A percentile compares a stretch with the other conserved stretches of the same genome.
phyloP scores from a whole-genome alignment of 1,140 invertebrate genomes.

The Saccostrea echinata region DNA sequence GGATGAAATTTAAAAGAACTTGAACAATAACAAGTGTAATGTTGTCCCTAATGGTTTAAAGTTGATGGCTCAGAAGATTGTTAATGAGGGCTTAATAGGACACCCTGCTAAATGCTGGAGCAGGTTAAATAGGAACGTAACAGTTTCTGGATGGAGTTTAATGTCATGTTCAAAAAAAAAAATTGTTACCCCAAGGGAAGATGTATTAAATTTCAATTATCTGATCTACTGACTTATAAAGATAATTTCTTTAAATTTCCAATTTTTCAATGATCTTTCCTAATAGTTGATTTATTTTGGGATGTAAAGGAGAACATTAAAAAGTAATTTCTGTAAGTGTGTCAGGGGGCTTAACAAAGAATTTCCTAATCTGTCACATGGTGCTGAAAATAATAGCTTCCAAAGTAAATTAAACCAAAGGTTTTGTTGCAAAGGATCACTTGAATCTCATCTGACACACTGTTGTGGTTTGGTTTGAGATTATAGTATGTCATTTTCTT shows the following conservation, averaged over 20 bases:
- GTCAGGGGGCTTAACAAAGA: background rate
- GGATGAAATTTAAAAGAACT: no score
- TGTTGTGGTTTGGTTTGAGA: conserved; percentile 1
- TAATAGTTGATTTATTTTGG: background rate
- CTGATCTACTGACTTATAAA: background rate
- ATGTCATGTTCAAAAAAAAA: background rate
- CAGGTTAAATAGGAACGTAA: background rate
- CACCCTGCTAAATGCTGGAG: background rate
- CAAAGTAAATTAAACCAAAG: conserved; percentile 19
- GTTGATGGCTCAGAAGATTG: background rate
- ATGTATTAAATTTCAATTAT: background rate
- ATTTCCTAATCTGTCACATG: background rate
- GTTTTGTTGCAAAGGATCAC: background rate
- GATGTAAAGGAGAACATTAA: background rate
- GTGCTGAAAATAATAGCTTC: background rate
- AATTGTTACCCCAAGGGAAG: background rate
- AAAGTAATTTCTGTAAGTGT: background rate
- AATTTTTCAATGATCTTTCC: background rate
- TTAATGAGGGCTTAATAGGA: background rate
- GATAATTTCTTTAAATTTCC: background rate
- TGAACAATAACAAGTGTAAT: no score
- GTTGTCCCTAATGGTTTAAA: no score
- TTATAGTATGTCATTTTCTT: conserved; percentile 5
- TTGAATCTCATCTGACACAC: background rate
- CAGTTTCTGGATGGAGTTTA: background rate